A percentile compares a stretch with the other conserved stretches of the same genome.
Evolutionary conservation across 2,888 invertebrate species (phyloP).

Genomic region (Archips crataeganus): DNA sequence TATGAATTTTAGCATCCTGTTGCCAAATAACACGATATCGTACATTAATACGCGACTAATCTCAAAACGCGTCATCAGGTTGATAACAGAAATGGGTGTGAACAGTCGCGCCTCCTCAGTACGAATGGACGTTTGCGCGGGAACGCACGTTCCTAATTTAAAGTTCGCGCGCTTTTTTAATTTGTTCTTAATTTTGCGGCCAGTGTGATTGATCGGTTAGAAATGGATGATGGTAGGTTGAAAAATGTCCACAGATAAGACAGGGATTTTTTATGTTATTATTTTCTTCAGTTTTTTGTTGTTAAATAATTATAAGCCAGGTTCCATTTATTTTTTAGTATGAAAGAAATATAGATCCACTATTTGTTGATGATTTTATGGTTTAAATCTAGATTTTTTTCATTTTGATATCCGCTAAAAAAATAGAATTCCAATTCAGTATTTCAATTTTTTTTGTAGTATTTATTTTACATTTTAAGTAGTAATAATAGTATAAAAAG

Average conservation of each 20-base stretch:
- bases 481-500: no score
- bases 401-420: no score
- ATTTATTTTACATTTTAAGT: no score
- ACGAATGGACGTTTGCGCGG: constrained; percentile 25
- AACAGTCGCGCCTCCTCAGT: constrained; percentile 40
- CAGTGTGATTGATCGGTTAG: constrained; percentile 13
- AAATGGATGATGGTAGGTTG: constrained; percentile 36
- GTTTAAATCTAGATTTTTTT: no score
- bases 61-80: constrained; percentile 33
- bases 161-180: constrained; percentile 25
- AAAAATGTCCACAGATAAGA: background rate
- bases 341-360: no score
- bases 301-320: no score
- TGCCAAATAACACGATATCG: constrained; percentile 11
- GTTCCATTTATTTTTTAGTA: no score
- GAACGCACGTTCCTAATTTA: constrained; percentile 31
- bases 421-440: no score
- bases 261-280: background rate
- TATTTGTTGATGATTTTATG: no score
- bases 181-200: constrained; percentile 5
- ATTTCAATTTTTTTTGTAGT: no score
- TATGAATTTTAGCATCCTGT: constrained; percentile 14
- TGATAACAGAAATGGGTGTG: constrained; percentile 40
- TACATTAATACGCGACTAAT: constrained; percentile 22
- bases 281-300: background rate